A percentile compares a stretch with the other conserved stretches of the same genome.
These are phyloP conservation scores for Anoplophora glabripennis DNA, from an alignment of 1,140 invertebrate genomes.

Conservation along the genomic window DNA sequence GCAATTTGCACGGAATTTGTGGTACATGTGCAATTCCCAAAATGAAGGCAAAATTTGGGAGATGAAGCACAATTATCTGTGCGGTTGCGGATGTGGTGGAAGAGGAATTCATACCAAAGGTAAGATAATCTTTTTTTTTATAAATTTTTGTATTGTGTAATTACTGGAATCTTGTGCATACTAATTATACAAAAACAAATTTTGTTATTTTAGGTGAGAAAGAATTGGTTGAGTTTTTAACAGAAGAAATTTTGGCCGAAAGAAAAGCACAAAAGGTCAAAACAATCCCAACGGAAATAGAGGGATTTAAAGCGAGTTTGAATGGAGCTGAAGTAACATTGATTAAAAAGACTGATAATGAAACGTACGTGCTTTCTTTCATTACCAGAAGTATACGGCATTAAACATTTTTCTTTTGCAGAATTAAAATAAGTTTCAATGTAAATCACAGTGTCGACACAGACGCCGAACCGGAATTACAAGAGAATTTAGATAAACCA, in stretches of 20 bases:
- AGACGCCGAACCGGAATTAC: slow-evolving; percentile 64
- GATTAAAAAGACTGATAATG: slow-evolving; percentile 67
- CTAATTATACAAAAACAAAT: background rate
- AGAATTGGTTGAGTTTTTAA: slow-evolving; percentile 81
- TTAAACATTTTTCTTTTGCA: slow-evolving; percentile 47
- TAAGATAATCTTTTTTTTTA: slow-evolving; percentile 49
- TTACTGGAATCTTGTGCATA: background rate
- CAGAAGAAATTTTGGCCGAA: slow-evolving; percentile 86
- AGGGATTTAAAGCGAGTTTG: slow-evolving; percentile 73
- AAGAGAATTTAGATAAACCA: slow-evolving; percentile 62
- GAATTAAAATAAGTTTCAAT: slow-evolving; percentile 76
- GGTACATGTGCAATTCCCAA: slow-evolving; percentile 61
- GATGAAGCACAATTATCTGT: slow-evolving; percentile 53
- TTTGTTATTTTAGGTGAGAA: slow-evolving; percentile 65
- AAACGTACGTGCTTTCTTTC: slow-evolving; percentile 61
- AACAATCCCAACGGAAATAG: slow-evolving; percentile 70
- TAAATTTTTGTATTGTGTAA: background rate
- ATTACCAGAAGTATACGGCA: background rate
- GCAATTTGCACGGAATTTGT: slow-evolving; percentile 63
- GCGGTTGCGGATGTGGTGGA: slow-evolving; percentile 61
- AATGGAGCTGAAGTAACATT: slow-evolving; percentile 77
- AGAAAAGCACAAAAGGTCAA: slow-evolving; percentile 75
- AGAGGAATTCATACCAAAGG: slow-evolving; percentile 65
- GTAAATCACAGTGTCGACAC: slow-evolving; percentile 88
- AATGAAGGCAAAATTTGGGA: slow-evolving; percentile 37